phyloP scores from a whole-genome alignment of 2,113 vertebrate species.

The Cyanoderma ruficeps region DNA sequence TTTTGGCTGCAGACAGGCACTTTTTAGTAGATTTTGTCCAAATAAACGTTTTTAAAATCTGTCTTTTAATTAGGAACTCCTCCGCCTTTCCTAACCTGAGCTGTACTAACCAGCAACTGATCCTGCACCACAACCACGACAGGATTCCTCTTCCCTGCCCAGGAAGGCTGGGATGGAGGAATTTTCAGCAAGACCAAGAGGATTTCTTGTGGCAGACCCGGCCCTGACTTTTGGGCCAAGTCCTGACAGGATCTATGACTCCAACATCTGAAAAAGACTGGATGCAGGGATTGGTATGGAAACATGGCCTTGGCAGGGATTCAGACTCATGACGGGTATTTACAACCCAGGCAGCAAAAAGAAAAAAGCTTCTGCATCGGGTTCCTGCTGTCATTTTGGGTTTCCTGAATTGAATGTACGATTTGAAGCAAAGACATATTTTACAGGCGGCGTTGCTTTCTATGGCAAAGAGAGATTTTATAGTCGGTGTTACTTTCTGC shows the following conservation, averaged over 20 bases:
- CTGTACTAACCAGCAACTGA: not conserved
- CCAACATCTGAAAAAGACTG: not conserved
- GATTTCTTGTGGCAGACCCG: not conserved
- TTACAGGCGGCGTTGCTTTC: not conserved
- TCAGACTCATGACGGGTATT: not conserved
- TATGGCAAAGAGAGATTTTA: constrained; percentile 10
- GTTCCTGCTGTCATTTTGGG: not conserved
- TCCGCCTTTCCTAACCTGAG: not conserved
- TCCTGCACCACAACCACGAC: rapidly evolving
- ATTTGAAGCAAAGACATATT: not conserved
- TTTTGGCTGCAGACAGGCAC: not conserved
- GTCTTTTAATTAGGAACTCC: not conserved
- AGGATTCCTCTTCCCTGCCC: not conserved
- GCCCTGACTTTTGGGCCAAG: not conserved
- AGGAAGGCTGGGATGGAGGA: not conserved
- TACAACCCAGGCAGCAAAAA: not conserved
- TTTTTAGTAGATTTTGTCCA: not conserved
- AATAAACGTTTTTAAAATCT: not conserved
- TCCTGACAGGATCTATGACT: not conserved
- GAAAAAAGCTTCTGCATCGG: not conserved
- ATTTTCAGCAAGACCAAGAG: not conserved
- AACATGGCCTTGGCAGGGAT: not conserved
- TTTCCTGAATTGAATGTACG: not conserved
- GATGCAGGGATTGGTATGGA: not conserved
- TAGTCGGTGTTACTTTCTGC: constrained; percentile 34